phyloP scores from a whole-genome alignment of 2,888 invertebrate genomes.

The Drosophila gaucha region DNA sequence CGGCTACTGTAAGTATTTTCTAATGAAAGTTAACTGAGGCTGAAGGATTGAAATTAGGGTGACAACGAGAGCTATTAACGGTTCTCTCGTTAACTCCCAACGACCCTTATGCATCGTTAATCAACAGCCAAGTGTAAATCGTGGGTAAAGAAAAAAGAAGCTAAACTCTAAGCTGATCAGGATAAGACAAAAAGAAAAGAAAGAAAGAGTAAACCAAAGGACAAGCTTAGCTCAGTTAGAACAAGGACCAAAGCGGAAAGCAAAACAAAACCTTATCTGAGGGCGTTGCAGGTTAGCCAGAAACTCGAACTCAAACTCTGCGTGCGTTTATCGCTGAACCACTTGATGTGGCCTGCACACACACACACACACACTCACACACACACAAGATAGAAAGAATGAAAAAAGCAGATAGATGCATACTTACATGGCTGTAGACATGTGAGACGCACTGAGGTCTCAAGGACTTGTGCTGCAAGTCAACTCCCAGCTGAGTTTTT shows the following conservation, averaged over 20 bases:
- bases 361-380: neutral
- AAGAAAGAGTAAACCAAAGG: constrained; percentile 11
- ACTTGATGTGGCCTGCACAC: constrained; percentile 8
- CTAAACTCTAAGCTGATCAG: constrained; percentile 32
- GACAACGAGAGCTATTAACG: constrained; percentile 6
- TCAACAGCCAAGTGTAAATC: constrained; percentile 3
- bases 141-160: neutral
- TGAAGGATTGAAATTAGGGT: constrained; percentile 19
- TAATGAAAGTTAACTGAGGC: constrained; percentile 12
- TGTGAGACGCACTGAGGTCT: constrained; percentile 9
- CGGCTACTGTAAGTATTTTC: constrained; percentile 68
- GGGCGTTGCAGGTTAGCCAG: constrained; percentile 29
- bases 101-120: neutral
- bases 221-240: constrained; percentile 3
- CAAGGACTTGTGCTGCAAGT: constrained; percentile 42
- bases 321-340: constrained; percentile 21
- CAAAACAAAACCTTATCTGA: constrained; percentile 21
- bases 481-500: constrained; percentile 32
- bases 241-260: constrained; percentile 7
- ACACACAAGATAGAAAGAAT: neutral
- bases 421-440: constrained; percentile 8
- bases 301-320: constrained; percentile 10
- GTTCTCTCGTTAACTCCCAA: neutral
- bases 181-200: constrained; percentile 1
- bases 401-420: constrained; percentile 7